Conservation (phyloP, 64 coral and sea anemone genomes). For the Porites lutea region DNA sequence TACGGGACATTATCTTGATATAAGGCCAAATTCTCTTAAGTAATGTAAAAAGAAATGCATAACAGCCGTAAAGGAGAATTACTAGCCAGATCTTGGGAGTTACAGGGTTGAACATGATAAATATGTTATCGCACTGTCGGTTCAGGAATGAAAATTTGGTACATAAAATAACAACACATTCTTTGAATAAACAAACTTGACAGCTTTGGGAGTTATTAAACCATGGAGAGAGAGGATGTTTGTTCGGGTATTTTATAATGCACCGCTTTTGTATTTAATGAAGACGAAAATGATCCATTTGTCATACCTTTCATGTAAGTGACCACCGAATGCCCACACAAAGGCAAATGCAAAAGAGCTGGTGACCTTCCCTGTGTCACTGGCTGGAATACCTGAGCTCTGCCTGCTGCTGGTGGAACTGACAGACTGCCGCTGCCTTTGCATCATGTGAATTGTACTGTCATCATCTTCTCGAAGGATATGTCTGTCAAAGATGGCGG, state of each 20-base stretch:
- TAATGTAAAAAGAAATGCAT: too few species aligned
- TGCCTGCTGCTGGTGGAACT: slow-evolving; percentile 70
- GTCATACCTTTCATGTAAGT: slow-evolving; percentile 90
- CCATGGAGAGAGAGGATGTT: background rate
- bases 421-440: slow-evolving; percentile 31
- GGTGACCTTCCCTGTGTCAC: slow-evolving; percentile 84
- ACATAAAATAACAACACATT: too few species aligned
- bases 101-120: too few species aligned
- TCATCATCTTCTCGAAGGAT: slow-evolving; percentile 92
- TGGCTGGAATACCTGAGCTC: slow-evolving; percentile 80
- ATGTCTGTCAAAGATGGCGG: slow-evolving; percentile 87
- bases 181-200: too few species aligned
- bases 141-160: too few species aligned
- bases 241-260: background rate
- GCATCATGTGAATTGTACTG: slow-evolving; percentile 25
- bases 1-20: too few species aligned
- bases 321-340: slow-evolving; percentile 97
- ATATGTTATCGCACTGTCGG: too few species aligned
- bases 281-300: background rate
- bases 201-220: too few species aligned
- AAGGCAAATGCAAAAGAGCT: slow-evolving; percentile 93
- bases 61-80: too few species aligned
- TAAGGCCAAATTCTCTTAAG: too few species aligned
- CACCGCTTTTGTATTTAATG: background rate
- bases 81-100: too few species aligned